phyloP scores from a whole-genome alignment of 2,797 vertebrate species.

The Diglossa cyanea region DNA sequence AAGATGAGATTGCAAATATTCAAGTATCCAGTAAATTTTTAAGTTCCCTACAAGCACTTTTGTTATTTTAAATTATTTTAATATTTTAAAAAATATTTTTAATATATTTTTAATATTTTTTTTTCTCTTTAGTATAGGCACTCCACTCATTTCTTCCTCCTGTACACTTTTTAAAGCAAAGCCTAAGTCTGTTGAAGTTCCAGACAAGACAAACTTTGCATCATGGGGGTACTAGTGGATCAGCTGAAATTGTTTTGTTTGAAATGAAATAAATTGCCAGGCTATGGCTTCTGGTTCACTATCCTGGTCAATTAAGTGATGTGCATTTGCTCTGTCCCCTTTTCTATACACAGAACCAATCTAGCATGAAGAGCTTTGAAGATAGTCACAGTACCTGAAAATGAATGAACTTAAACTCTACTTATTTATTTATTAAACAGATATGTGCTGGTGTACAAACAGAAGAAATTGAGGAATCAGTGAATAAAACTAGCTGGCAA shows the following conservation, averaged over 20 bases:
- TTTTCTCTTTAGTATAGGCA: neutral
- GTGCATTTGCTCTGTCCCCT: neutral
- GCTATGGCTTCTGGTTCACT: neutral
- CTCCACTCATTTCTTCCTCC: neutral
- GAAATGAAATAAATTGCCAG: neutral
- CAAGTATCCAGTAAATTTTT: neutral
- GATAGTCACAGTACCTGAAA: neutral
- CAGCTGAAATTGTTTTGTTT: neutral
- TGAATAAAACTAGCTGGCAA: neutral
- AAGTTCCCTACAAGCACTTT: neutral
- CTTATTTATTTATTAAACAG: slow-evolving; percentile 25
- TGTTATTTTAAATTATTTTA: neutral
- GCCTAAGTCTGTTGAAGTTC: neutral
- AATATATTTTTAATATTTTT: too few species aligned
- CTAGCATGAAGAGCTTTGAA: slow-evolving; percentile 11
- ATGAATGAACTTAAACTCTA: neutral
- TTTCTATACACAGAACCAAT: neutral
- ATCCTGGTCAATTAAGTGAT: neutral
- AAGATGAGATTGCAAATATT: neutral
- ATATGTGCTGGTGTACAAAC: neutral
- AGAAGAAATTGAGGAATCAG: neutral
- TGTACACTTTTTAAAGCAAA: neutral
- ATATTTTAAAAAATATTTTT: neutral
- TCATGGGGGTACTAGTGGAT: neutral
- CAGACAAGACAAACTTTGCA: neutral